phyloP scores from a whole-genome alignment of 2,888 invertebrate genomes.

The Ceratothoa steindachneri region DNA sequence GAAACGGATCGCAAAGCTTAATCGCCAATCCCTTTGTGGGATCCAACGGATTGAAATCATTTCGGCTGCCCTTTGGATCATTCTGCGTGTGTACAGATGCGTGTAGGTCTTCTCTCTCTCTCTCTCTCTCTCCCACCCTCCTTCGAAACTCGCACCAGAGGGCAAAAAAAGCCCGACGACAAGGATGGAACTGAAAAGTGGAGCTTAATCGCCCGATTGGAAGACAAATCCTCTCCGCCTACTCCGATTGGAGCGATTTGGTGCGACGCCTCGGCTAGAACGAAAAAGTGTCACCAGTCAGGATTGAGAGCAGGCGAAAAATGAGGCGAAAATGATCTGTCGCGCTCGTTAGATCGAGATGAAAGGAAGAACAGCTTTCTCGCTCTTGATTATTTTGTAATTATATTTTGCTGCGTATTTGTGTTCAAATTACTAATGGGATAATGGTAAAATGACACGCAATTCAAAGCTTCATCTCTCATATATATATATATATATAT shows the following conservation, averaged over 20 bases:
- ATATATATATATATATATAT: no score
- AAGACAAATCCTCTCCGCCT: no score
- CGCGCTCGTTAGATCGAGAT: neutral
- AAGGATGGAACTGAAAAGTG: neutral
- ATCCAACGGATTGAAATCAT: neutral
- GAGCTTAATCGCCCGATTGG: no score
- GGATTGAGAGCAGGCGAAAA: neutral
- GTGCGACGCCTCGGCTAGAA: no score
- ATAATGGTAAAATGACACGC: neutral
- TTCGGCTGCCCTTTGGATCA: conserved; percentile 3
- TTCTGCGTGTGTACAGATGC: neutral
- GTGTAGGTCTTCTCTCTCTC: no score
- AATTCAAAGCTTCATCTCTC: neutral
- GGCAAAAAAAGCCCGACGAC: neutral
- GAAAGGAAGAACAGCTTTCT: neutral
- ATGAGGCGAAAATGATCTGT: neutral
- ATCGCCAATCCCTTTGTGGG: conserved; percentile 9
- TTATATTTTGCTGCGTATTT: neutral
- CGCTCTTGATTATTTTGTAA: neutral
- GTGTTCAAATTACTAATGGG: neutral
- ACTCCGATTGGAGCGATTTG: no score
- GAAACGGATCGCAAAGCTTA: conserved; percentile 10
- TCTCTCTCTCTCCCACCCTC: no score
- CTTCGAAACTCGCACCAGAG: no score
- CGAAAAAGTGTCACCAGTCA: no score